Evolutionary conservation across 2,113 vertebrate genomes (phyloP), one percentile per base, ranked within the genome.

Genomic region (Macheiramphus alcinus): DNA sequence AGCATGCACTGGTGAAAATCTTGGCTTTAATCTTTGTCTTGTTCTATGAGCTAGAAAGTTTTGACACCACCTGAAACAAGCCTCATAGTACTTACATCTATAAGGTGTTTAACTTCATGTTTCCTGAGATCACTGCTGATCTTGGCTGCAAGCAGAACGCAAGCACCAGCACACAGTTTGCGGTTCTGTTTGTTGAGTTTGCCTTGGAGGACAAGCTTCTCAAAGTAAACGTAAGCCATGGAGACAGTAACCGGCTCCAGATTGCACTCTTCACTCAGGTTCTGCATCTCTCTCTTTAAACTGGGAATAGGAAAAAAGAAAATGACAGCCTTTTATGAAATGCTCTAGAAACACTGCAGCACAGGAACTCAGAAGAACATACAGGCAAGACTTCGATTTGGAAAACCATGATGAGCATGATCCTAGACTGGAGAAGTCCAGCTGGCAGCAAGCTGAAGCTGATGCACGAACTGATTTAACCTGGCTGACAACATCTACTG

Each of bases 121-220:
- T 99, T 99, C 97, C 98, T 99, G 88, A 99, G 99, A 95, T 99
- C 99, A 27, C 99, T 99, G 98, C 99, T 99, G 98, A 99, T 99
- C 98, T 99, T 99, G 88, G 99, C 99, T 7, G 99, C 99, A 9
- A 99, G 97, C 75, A 99, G 98, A 80, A 99, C 98, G 6, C 99
- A 99, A 59, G 99, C 99, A 4, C 99, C 99, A 1, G 99, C 99
- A 9, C 99, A 99, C 97, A 99, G 97, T 98, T 99, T 99, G 97
- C 99, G 99, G 99, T 99, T 99, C 95, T 99, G 99, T 95, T 99
- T 99, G 97, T 99, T 99, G 86, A 99, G 99, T 66, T 99, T 99
- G 43, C 99, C 99, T 98, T 99, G 99, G 50, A 99, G 98, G 68
- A 99, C 99, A 15, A 99, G 97, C 98, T 99, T 99, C 98, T 99